Percentiles rank a stretch among this genome's conserved stretches.
phyloP scores from a whole-genome alignment of 2,888 invertebrate species.

The Eupithecia inturbata region DNA sequence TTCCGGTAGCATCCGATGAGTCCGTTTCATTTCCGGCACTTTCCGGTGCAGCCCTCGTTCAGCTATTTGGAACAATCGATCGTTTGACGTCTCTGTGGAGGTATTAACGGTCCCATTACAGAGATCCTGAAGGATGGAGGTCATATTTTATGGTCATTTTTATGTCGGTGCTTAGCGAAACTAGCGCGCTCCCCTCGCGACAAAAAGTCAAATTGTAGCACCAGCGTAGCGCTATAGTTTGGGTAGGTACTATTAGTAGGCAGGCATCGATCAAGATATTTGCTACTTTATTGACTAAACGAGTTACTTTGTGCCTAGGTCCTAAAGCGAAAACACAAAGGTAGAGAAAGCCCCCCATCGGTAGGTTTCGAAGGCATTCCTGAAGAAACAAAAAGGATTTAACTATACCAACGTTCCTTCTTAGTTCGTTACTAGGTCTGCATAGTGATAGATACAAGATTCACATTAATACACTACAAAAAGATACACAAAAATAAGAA shows the following conservation, averaged over 20 bases:
- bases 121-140: conserved; percentile 24
- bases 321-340: not conserved
- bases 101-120: conserved; percentile 27
- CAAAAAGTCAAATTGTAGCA: not conserved
- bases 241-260: not conserved
- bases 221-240: not conserved
- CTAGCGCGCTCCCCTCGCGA: not conserved
- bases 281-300: too few species aligned
- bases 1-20: conserved; percentile 46
- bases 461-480: too few species aligned
- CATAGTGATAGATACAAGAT: not conserved
- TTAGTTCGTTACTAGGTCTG: not conserved
- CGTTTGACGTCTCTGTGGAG: conserved; percentile 31
- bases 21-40: conserved; percentile 60
- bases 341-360: not conserved
- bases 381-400: not conserved
- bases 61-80: conserved; percentile 30
- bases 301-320: not conserved
- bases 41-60: conserved; percentile 49
- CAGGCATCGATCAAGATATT: not conserved
- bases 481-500: not conserved
- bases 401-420: not conserved
- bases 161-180: conserved; percentile 10
- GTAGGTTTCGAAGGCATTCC: too few species aligned
- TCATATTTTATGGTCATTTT: conserved; percentile 16